Conservation (phyloP, 2,888 invertebrate species). For the Caradrina kadenii region DNA sequence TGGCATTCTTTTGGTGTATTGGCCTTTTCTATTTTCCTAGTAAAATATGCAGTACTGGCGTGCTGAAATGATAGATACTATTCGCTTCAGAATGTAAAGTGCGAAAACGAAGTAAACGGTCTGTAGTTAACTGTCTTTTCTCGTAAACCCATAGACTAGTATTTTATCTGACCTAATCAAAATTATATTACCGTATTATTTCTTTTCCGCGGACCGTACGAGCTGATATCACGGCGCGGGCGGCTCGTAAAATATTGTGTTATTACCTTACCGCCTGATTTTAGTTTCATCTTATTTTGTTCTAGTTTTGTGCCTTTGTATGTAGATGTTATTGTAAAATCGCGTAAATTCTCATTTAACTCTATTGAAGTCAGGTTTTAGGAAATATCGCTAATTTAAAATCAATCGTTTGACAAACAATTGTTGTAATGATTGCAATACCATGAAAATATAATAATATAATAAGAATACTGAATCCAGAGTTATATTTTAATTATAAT, state of each 20-base stretch:
- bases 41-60: not conserved
- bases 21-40: not conserved
- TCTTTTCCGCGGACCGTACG: slow-evolving; percentile 67
- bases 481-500: too few species aligned
- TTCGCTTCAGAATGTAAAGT: not conserved
- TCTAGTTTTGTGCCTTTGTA: not conserved
- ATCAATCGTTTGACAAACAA: not conserved
- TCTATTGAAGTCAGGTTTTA: not conserved
- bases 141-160: slow-evolving; percentile 59
- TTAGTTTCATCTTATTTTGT: slow-evolving; percentile 39
- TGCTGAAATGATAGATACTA: not conserved
- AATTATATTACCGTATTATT: slow-evolving; percentile 75
- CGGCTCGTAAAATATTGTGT: slow-evolving; percentile 66
- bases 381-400: not conserved
- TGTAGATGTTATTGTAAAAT: slow-evolving; percentile 1
- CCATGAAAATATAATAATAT: too few species aligned
- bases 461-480: too few species aligned
- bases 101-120: slow-evolving; percentile 5
- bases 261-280: slow-evolving; percentile 48
- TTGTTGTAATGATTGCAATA: too few species aligned
- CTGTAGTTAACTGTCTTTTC: slow-evolving; percentile 27
- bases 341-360: not conserved
- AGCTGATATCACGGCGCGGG: slow-evolving; percentile 70
- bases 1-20: not conserved
- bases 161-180: slow-evolving; percentile 76